A percentile compares a stretch with the other conserved stretches of the same genome.
These are phyloP conservation scores for Apodemia duryi DNA, from an alignment of 2,888 invertebrate species.

Conservation along the genomic window DNA sequence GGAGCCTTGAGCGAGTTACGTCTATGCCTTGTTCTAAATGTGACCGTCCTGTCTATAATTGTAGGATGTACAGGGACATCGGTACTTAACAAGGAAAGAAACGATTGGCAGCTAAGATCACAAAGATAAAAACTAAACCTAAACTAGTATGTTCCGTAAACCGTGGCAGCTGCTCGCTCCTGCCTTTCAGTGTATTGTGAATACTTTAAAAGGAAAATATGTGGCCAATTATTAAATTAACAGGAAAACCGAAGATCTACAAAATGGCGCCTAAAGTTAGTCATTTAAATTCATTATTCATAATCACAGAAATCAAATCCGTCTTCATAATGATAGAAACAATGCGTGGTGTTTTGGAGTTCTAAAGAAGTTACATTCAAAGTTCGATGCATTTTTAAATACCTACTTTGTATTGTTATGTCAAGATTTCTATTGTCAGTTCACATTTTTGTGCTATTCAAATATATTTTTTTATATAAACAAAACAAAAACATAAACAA, in stretches of 20 bases:
- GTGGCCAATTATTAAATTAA: conserved; percentile 1
- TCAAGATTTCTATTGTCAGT: too few relatives aligned
- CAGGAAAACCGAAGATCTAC: conserved; percentile 7
- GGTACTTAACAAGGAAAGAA: conserved; percentile 8
- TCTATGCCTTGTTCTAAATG: background rate
- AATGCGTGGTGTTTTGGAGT: too few relatives aligned
- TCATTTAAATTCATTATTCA: background rate
- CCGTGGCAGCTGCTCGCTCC: conserved; percentile 1
- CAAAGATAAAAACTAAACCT: conserved; percentile 10
- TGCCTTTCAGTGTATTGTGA: background rate
- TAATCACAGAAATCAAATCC: too few relatives aligned
- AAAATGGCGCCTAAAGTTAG: conserved; percentile 8
- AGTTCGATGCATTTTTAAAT: too few relatives aligned
- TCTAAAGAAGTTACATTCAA: too few relatives aligned
- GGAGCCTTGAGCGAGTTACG: background rate
- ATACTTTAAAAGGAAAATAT: background rate
- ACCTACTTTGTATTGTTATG: too few relatives aligned
- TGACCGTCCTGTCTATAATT: conserved; percentile 13
- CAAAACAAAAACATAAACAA: too few relatives aligned
- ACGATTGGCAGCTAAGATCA: conserved; percentile 4
- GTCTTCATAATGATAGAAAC: too few relatives aligned
- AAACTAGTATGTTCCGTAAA: conserved; percentile 7
- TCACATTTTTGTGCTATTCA: too few relatives aligned
- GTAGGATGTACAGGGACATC: conserved; percentile 7
- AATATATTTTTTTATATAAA: too few relatives aligned